Evolutionary conservation across 2,797 vertebrate species (phyloP), one percentile per base, ranked within the genome.

Genomic region (Gobionotothen gibberifrons): DNA sequence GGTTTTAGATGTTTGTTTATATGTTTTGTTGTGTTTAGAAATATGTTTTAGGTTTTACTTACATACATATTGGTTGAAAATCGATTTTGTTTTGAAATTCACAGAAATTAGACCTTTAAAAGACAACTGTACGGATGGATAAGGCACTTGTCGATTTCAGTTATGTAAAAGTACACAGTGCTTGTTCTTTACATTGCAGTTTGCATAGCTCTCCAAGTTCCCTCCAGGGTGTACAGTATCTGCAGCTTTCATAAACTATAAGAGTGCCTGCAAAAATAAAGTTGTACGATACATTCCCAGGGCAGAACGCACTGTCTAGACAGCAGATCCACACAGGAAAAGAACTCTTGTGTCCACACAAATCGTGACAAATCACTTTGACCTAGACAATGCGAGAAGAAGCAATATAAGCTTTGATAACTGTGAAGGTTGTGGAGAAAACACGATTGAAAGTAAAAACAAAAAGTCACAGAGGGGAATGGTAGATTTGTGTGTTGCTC

Each of bases 341-440:
- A 85, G 19, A 73, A 83, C 75, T 76, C 83, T 68, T 84, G 48
- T 81, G 76, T 92, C 90, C 83, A 81, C 77, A 85, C 76, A 91
- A 92, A 92, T 91, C 83, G 59, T 88, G 91, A 94, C 89, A 90
- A 92, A 94, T 93, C 85, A 87, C 85, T 90, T 92, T 86, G 86
- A 78, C 83, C 78, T 58, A 77, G 83, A 90, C 86, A 76, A 72
- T 58, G 65, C 26, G 76, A 86, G 78, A 74, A 63, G 84, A 86
- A 74, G 84, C 77, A 85, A 90, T 89, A 87, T 77, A 58, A 55
- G 72, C 74, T 84, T 79, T 89, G 89, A 90, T 86, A 84, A 85
- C 79, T 88, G 82, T 90, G 84, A 92, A 92, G 85, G 86, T 77
- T 91, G 88, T 90, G 60, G 48, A 60, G 74, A 69, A 86, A 85